Base-by-base conservation (phyloP, 2,113 vertebrate species). In the Anolis sagrei region DNA sequence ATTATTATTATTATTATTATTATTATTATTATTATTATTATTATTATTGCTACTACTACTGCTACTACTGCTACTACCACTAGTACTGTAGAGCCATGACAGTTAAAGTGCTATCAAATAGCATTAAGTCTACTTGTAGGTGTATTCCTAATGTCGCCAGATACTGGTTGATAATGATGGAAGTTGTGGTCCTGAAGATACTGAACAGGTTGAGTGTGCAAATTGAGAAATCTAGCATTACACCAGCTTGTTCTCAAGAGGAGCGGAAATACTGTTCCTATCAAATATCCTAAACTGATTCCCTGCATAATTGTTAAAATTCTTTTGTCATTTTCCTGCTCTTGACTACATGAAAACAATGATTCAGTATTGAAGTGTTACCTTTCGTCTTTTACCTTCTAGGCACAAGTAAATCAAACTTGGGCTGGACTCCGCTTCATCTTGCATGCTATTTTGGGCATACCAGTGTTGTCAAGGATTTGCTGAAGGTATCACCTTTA, bases 401-500 rank as follows among this genome's bases (percentile, higher is more conserved):
- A 98, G 98, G 97, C 77, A 94, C 90, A 92, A 95, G 91, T 87
- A 97, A 97, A 87, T 96, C 94, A 88, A 97, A 95, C 70, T 87
- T 96, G 86, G 98, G 98, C 62, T 99, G 98, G 98, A 98, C 98
- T 3, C 93, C 98, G 58, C 97, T 99, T 88, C 98, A 99, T 75
- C 95, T 98, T 90, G 97, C 97, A 6, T 97, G 97, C 90, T 97
- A 97, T 93, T 98, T 97, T 88, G 98, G 98, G 89, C 97, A 98
- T 91, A 95, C 89, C 81, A 92, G 95, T 89, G 97, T 98, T 81
- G 98, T 97, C 68, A 96, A 98, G 85, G 97, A 97, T 93, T 91
- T 99, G 64, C 95, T 99, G 68, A 97, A 98, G 97, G 98, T 99
- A 88, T 66, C 84, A 0, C 54, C 68, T 25, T 78, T 89, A 85